Evolutionary conservation across 2,888 invertebrate genomes (phyloP).

Genomic region (Argyra leucocephala): DNA sequence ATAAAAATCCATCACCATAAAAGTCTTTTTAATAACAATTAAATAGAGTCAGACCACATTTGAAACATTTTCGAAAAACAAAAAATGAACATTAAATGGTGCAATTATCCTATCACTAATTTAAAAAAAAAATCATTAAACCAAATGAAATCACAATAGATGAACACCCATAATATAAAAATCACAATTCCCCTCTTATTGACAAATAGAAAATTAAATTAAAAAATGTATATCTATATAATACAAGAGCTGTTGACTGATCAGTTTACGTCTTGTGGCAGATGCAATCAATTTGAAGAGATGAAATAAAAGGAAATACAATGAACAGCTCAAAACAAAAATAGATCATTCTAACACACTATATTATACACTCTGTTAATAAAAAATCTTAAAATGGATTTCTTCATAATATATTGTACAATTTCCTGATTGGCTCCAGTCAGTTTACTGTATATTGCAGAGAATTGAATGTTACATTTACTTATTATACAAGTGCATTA

Average conservation of each 20-base stretch:
- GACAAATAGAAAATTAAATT: too few species aligned
- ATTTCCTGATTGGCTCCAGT: background rate
- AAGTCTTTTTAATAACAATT: background rate
- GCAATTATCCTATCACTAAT: background rate
- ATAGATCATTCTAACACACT: too few species aligned
- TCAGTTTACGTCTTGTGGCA: background rate
- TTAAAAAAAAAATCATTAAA: background rate
- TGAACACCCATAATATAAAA: background rate
- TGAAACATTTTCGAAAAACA: background rate
- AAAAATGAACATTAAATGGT: background rate
- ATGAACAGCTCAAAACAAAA: too few species aligned
- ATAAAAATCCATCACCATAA: background rate
- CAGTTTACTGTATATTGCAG: too few species aligned
- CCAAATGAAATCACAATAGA: background rate
- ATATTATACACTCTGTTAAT: too few species aligned
- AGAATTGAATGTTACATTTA: too few species aligned
- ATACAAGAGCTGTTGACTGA: too few species aligned
- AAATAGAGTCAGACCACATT: background rate
- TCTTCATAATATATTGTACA: background rate
- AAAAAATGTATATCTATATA: too few species aligned
- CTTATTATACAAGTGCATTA: too few species aligned
- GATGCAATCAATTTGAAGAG: conserved; percentile 2
- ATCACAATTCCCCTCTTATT: background rate
- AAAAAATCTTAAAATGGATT: background rate
- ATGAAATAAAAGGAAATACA: too few species aligned